Evolutionary conservation across 2,797 vertebrate genomes (phyloP).

Genomic region (Notolabrus celidotus): DNA sequence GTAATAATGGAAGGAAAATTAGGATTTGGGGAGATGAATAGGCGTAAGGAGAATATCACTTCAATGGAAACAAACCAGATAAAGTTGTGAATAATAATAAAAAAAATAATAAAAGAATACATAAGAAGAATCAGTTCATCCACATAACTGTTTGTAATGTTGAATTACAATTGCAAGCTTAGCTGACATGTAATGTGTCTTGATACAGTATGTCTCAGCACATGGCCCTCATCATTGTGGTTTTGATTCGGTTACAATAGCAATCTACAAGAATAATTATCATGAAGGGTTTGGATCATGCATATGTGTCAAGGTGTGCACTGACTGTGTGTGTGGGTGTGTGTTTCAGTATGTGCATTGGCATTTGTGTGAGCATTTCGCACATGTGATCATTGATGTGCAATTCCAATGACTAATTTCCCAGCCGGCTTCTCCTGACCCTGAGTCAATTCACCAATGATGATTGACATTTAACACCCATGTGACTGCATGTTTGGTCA

Average conservation of each 20-base stretch:
- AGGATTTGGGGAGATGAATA: no score
- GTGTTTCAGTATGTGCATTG: background rate
- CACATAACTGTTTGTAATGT: no score
- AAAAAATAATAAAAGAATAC: background rate
- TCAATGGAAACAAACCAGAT: no score
- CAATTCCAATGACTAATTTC: slow-evolving; percentile 73
- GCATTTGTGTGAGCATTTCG: slow-evolving; percentile 22
- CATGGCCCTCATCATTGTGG: slow-evolving; percentile 25
- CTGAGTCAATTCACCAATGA: slow-evolving; percentile 57
- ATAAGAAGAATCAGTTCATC: background rate
- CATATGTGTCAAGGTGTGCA: slow-evolving; percentile 11
- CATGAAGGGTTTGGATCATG: background rate
- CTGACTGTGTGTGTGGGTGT: background rate
- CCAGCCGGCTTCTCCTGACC: slow-evolving; percentile 64
- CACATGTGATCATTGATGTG: slow-evolving; percentile 45
- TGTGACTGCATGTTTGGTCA: slow-evolving; percentile 73
- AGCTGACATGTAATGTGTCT: slow-evolving; percentile 7
- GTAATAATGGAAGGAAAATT: no score
- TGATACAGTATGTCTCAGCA: slow-evolving; percentile 15
- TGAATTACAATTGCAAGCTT: no score
- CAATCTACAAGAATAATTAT: background rate
- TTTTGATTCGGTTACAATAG: slow-evolving; percentile 6
- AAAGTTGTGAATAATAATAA: no score
- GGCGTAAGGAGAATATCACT: no score
- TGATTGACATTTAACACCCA: slow-evolving; percentile 73